Base-by-base conservation (phyloP, 2,797 vertebrate genomes). In the Anabas testudineus region DNA sequence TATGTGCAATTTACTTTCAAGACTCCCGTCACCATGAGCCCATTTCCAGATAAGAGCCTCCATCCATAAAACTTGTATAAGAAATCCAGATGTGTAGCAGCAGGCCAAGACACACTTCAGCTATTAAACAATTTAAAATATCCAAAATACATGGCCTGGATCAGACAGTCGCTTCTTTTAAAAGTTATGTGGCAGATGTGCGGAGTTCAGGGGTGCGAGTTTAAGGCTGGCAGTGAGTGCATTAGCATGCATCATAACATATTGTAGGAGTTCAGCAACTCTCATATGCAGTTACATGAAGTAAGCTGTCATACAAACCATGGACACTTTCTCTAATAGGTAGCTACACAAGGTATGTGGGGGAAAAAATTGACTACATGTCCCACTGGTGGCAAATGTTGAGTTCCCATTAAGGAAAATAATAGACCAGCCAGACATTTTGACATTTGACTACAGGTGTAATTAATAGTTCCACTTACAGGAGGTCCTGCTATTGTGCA, bases 11-110 rank as follows among this genome's bases (percentile, higher is more conserved):
- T 1, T 26, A 39, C 14, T 12, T 19, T 16, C 12, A 24, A 48
- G 52, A 36, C 21, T 41, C 8, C 71, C 67, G 62, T 32, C 42
- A 42, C 49, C 51, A 62, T 19, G 58, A 39, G 52, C 52, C 9
- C 49, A 42, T 13, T 56, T 49, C 5, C 10, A 32, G 7, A 30
- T 4, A 30, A 13, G 3, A 14, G 51, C 34, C 43, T 61, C 14
- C 16, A n/a, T n/a, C n/a, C n/a, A n/a, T n/a, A n/a, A n/a, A n/a
- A n/a, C n/a, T n/a, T n/a, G n/a, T n/a, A n/a, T n/a, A n/a, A n/a
- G 22, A 15, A n/a, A 26, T 32, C n/a, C 4, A 9, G 26, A 7
- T n/a, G n/a, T 12, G 37, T 10, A 65, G 16, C n/a, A 66, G 12
- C 10, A 53, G 26, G 14, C 26, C 15, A 12, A 32, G 10, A 34